Conservation (phyloP, 2,888 invertebrate genomes). For the Nomada fabriciana region DNA sequence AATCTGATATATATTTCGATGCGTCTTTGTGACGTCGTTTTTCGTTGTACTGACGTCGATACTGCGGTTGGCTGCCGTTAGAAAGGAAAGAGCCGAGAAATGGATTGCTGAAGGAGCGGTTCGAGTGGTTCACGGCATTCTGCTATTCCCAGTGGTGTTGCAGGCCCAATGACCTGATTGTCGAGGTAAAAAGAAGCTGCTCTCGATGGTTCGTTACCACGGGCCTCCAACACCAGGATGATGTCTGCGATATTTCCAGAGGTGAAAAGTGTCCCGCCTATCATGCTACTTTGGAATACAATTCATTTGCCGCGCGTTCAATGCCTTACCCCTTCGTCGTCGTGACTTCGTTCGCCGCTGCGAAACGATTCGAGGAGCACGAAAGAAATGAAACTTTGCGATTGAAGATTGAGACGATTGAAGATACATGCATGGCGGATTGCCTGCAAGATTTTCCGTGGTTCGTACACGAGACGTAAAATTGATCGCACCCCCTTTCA, state of each 20-base stretch:
- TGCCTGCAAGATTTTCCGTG: not conserved
- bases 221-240: slow-evolving; percentile 46
- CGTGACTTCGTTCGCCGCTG: no score
- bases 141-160: slow-evolving; percentile 71
- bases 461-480: not conserved
- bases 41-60: slow-evolving; percentile 65
- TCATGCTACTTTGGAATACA: slow-evolving; percentile 4
- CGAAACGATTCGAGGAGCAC: not conserved
- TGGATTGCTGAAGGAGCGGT: slow-evolving; percentile 65
- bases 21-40: slow-evolving; percentile 61
- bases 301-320: slow-evolving; percentile 18
- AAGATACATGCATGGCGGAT: not conserved
- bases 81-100: slow-evolving; percentile 66
- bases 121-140: slow-evolving; percentile 68
- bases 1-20: slow-evolving; percentile 47
- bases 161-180: slow-evolving; percentile 74
- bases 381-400: not conserved
- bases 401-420: no score
- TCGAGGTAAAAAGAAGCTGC: slow-evolving; percentile 63
- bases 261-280: slow-evolving; percentile 24
- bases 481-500: no score
- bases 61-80: slow-evolving; percentile 63
- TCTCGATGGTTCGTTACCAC: slow-evolving; percentile 72
- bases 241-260: slow-evolving; percentile 61
- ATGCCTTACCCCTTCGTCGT: not conserved